phyloP scores from a whole-genome alignment of 2,888 invertebrate genomes.

The Sesamia inferens region DNA sequence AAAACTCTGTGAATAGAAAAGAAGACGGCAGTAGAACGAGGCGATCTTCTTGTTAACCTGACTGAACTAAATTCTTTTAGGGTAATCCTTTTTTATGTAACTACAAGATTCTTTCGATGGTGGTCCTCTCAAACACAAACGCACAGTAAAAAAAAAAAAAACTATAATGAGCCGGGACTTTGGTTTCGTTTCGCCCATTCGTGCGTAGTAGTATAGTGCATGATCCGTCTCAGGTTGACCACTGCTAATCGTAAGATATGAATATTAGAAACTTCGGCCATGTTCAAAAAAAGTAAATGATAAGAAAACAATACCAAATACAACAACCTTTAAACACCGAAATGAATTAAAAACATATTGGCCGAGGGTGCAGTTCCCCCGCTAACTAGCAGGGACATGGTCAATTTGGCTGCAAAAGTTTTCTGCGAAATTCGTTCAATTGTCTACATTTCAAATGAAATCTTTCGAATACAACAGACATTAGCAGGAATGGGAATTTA shows the following conservation, averaged over 20 bases:
- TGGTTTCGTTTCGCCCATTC: too few relatives aligned
- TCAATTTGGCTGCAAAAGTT: not conserved
- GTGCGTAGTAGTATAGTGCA: too few relatives aligned
- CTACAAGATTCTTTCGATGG: not conserved
- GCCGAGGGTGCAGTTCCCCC: not conserved
- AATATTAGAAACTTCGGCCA: not conserved
- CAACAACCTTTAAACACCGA: not conserved
- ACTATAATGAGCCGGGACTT: not conserved
- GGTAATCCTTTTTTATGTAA: not conserved
- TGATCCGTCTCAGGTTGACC: too few relatives aligned
- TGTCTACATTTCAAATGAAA: not conserved
- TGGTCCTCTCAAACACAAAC: not conserved
- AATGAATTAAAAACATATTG: slow-evolving; percentile 5
- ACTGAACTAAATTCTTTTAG: not conserved
- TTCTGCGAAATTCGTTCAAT: not conserved
- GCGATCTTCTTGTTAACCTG: not conserved
- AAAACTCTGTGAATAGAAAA: too few relatives aligned
- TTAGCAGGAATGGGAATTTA: not conserved
- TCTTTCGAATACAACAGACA: not conserved
- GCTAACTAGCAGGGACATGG: not conserved
- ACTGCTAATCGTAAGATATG: not conserved
- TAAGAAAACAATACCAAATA: not conserved
- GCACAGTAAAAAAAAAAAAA: too few relatives aligned
- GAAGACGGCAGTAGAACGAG: too few relatives aligned
- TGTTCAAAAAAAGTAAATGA: not conserved